Conservation (phyloP, 2,888 invertebrate species). For the Drosophila emarginata region DNA sequence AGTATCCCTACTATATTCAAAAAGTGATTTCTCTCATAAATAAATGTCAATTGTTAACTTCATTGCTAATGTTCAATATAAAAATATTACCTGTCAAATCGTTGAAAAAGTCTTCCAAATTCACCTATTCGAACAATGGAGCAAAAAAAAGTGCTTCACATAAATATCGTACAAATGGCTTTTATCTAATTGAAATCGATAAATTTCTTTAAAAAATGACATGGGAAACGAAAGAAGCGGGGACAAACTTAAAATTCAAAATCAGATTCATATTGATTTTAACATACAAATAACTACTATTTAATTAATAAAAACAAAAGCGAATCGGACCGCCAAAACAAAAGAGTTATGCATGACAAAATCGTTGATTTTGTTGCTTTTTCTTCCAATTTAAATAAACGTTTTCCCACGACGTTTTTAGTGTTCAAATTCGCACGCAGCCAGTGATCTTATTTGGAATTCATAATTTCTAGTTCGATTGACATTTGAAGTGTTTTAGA, state of each 20-base stretch:
- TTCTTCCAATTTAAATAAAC: slow-evolving; percentile 70
- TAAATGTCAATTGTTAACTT: neutral
- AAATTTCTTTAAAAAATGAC: slow-evolving; percentile 64
- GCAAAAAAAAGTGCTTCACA: slow-evolving; percentile 16
- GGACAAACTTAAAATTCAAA: slow-evolving; percentile 51
- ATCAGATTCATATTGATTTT: slow-evolving; percentile 60
- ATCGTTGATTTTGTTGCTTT: slow-evolving; percentile 21
- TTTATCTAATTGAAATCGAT: slow-evolving; percentile 59
- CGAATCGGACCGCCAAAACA: slow-evolving; percentile 46
- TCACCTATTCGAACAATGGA: slow-evolving; percentile 6
- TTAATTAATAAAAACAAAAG: slow-evolving; percentile 67
- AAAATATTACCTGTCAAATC: slow-evolving; percentile 34
- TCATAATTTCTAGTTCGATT: slow-evolving; percentile 73
- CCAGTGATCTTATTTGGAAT: slow-evolving; percentile 53
- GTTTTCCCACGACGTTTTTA: slow-evolving; percentile 63
- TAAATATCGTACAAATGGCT: slow-evolving; percentile 50
- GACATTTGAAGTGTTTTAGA: slow-evolving; percentile 52
- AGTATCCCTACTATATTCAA: neutral
- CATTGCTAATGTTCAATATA: slow-evolving; percentile 16
- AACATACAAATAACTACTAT: slow-evolving; percentile 73
- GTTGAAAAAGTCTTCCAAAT: slow-evolving; percentile 30
- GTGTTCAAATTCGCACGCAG: slow-evolving; percentile 57
- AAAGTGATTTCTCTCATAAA: neutral
- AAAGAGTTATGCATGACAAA: slow-evolving; percentile 72
- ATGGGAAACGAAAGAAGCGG: slow-evolving; percentile 59